Evolutionary conservation across 2,113 vertebrate species (phyloP), one percentile per base, ranked within the genome.

Genomic region (Spermophilus dauricus): DNA sequence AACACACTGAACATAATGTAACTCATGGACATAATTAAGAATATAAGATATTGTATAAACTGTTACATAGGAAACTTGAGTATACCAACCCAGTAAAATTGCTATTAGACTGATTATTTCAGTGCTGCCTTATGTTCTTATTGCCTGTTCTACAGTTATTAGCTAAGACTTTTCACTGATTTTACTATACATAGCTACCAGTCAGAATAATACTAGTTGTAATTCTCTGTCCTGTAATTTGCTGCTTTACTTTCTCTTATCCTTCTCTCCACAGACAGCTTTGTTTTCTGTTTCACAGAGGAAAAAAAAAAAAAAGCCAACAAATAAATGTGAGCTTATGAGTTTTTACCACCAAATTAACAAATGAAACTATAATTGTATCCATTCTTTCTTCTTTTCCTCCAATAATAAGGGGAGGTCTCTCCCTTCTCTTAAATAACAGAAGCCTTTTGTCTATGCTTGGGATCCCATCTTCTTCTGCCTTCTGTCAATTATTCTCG

Each of bases 1-100:
- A 97, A 91, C 30, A 91, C 14, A 75, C 18, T 34, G 30, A 83
- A 77, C 11, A 37, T 48, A 90, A 86, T 77, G 78, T 63, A 95
- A 81, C 32, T 73, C 58, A 73, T 20, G 72, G 63, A 20, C 12
- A 8, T 37, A 93, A 42, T 65, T 76, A 73, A 73, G 2, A 91
- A 73, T n/a, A 81, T 30, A 56, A 73, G 24, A 81, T 70, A 92
- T 42, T 58, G 24, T 82, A 39, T 73, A 42, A 89, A 39, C 22
- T 85, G 9, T 82, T 86, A 58, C 42, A 86, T 2, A 75, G 24
- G 34, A 0, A 72, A 39, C 11, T 48, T 34, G 75, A 67, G 51
- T 30, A 86, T 4, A 37, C 20, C 14, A 70, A 48, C 86, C n/a
- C 22, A 80, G 28, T 34, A 37, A 87, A 34, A 65, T 89, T 65